Evolutionary conservation across 2,888 invertebrate species (phyloP).

Genomic region (Tetheella fluctuosa): DNA sequence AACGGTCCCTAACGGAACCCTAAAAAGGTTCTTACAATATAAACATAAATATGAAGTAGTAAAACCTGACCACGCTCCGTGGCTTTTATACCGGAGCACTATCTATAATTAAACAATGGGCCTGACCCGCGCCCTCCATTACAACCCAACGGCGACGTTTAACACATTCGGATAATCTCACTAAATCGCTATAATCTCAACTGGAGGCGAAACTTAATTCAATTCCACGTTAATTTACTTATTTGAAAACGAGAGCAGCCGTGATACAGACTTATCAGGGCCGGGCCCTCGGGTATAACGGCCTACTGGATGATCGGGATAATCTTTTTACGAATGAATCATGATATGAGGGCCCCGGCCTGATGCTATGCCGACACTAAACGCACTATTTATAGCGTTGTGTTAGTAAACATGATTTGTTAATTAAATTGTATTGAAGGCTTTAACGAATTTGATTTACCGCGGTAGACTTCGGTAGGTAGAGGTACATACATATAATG

Average conservation of each 20-base stretch:
- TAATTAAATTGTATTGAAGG: slow-evolving; percentile 3
- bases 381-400: neutral
- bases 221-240: slow-evolving; percentile 80
- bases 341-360: slow-evolving; percentile 40
- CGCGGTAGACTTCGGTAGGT: neutral
- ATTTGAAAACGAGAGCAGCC: slow-evolving; percentile 73
- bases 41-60: slow-evolving; percentile 51
- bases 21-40: slow-evolving; percentile 30
- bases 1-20: neutral
- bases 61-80: slow-evolving; percentile 48
- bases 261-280: slow-evolving; percentile 62
- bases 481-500: neutral
- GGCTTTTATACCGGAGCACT: slow-evolving; percentile 61
- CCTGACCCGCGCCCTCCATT: slow-evolving; percentile 67
- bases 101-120: slow-evolving; percentile 78
- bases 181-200: slow-evolving; percentile 78
- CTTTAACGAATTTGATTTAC: too few species aligned
- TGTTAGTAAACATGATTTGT: slow-evolving; percentile 10
- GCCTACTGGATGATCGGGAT: slow-evolving; percentile 62
- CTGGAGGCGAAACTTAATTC: slow-evolving; percentile 76
- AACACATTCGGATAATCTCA: slow-evolving; percentile 81
- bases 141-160: slow-evolving; percentile 71
- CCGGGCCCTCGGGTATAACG: slow-evolving; percentile 57
- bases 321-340: slow-evolving; percentile 72
- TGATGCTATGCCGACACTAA: slow-evolving; percentile 16